Percentiles rank a stretch among this genome's conserved stretches.
Evolutionary conservation across 2,113 vertebrate genomes (phyloP).

Genomic region (Platichthys stellatus): DNA sequence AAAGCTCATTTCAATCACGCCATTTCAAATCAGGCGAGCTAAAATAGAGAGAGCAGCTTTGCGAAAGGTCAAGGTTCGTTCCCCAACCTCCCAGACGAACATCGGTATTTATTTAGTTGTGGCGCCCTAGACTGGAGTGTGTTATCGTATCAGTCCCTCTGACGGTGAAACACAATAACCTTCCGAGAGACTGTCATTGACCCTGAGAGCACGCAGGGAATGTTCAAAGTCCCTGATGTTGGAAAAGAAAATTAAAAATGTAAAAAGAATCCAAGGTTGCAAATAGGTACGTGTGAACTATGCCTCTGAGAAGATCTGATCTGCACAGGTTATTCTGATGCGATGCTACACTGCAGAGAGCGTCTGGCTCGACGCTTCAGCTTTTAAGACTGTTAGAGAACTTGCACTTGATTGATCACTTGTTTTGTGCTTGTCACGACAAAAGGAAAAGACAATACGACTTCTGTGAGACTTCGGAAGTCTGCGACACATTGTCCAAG

Average conservation of each 20-base stretch:
- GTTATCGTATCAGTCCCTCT: background rate
- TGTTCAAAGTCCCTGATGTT: constrained; percentile 1
- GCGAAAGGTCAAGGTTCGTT: constrained; percentile 32
- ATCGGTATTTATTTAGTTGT: constrained; percentile 43
- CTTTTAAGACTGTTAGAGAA: constrained; percentile 1
- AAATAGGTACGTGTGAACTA: background rate
- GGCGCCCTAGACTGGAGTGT: constrained; percentile 15
- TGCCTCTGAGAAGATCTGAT: background rate
- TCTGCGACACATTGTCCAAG: background rate
- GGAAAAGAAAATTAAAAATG: background rate
- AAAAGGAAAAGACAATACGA: background rate
- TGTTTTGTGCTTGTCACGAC: background rate
- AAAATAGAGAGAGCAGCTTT: constrained; percentile 57
- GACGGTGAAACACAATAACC: constrained; percentile 38
- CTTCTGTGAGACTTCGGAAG: background rate
- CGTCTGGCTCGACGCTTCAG: background rate
- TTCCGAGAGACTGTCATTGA: constrained; percentile 14
- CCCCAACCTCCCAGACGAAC: constrained; percentile 35
- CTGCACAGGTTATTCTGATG: background rate
- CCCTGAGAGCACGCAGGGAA: constrained; percentile 1
- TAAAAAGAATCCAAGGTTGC: background rate
- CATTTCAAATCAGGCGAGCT: constrained; percentile 61
- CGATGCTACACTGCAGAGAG: background rate
- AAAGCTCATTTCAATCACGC: constrained; percentile 67
- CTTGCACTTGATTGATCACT: background rate